These are phyloP conservation scores for Hippopotamus amphibius DNA, from an alignment of 2,113 vertebrate species.

Conservation along the genomic window DNA sequence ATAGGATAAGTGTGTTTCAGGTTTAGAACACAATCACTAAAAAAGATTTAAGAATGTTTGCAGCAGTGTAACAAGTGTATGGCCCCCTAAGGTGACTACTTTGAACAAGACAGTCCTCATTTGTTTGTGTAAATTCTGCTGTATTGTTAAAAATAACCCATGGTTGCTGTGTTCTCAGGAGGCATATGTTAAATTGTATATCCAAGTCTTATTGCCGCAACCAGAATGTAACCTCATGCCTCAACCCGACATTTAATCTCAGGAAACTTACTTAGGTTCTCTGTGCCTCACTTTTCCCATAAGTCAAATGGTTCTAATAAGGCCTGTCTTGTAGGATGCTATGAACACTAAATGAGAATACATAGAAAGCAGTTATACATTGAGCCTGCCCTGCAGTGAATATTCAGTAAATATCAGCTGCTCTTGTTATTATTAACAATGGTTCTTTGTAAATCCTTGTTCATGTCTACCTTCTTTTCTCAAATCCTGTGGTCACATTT, in stretches of 20 bases:
- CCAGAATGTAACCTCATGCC: not conserved
- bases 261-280: slow-evolving; percentile 22
- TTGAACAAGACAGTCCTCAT: not conserved
- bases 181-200: not conserved
- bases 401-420: not conserved
- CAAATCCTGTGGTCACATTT: not conserved
- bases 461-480: not conserved
- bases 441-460: slow-evolving; percentile 4
- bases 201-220: not conserved
- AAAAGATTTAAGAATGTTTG: not conserved
- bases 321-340: not conserved
- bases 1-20: not conserved
- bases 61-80: not conserved
- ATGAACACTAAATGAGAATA: slow-evolving; percentile 43
- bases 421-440: not conserved
- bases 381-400: not conserved
- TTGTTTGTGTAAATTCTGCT: slow-evolving; percentile 6
- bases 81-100: not conserved
- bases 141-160: not conserved
- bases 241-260: not conserved
- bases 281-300: slow-evolving; percentile 20
- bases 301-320: slow-evolving; percentile 22
- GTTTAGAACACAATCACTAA: slow-evolving; percentile 41
- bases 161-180: slow-evolving; percentile 27
- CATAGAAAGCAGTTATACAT: not conserved